These are phyloP conservation scores for Chitala chitala DNA, from an alignment of 2,113 vertebrate genomes.

Conservation along the genomic window DNA sequence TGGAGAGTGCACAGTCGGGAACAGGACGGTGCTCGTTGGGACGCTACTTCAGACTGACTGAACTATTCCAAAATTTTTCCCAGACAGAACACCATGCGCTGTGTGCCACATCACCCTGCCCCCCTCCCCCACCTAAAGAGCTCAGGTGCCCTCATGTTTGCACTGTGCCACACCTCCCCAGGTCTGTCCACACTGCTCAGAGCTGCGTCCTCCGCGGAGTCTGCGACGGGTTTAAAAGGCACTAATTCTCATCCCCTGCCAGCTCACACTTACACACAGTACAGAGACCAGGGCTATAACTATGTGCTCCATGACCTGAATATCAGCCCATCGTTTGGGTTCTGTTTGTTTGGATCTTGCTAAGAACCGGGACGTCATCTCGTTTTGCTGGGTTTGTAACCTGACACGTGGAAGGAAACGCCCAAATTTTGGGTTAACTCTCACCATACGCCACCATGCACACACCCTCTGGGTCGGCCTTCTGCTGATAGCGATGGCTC, in stretches of 20 bases:
- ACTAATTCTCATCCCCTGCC: slow-evolving; percentile 17
- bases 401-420: too few species aligned
- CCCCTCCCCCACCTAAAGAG: background rate
- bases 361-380: background rate
- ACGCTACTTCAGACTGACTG: background rate
- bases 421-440: too few species aligned
- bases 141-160: background rate
- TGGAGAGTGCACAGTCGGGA: background rate
- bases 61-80: background rate
- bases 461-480: too few species aligned
- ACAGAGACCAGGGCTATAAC: background rate
- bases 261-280: background rate
- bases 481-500: too few species aligned
- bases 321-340: background rate
- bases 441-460: too few species aligned
- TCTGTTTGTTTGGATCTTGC: background rate
- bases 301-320: background rate
- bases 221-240: background rate
- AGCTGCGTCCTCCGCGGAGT: background rate
- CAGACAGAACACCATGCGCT: background rate
- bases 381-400: background rate
- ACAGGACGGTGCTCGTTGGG: background rate
- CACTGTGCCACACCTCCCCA: background rate
- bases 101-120: background rate
- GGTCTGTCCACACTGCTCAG: background rate